These are phyloP conservation scores for Pangasius krempfi DNA, from an alignment of 2,797 vertebrate genomes.

Conservation along the genomic window DNA sequence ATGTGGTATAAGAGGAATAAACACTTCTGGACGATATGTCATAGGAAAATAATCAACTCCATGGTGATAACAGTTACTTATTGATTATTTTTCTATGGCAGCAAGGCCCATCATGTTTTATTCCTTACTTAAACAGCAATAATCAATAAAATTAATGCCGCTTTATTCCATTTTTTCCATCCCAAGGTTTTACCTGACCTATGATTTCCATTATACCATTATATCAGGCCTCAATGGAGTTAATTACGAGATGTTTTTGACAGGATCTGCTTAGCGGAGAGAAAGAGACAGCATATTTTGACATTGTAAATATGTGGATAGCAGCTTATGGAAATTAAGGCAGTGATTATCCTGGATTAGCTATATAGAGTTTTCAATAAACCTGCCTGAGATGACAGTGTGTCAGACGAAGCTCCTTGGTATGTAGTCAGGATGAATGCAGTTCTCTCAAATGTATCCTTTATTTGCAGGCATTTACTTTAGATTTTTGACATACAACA, in stretches of 20 bases:
- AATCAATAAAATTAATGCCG: neutral
- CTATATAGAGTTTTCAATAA: neutral
- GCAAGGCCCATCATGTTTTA: no score
- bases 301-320: conserved; percentile 10
- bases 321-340: conserved; percentile 12
- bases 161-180: neutral
- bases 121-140: neutral
- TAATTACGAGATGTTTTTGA: neutral
- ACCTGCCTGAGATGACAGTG: neutral
- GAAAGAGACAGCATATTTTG: neutral
- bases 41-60: neutral
- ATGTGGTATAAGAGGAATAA: neutral
- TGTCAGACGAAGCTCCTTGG: neutral
- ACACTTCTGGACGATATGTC: neutral
- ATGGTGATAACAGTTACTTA: neutral
- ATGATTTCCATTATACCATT: neutral
- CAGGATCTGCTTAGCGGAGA: neutral
- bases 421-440: neutral
- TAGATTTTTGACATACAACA: neutral
- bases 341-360: conserved; percentile 23
- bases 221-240: neutral
- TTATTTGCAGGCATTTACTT: neutral
- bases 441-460: neutral
- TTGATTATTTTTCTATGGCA: neutral
- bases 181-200: neutral